Percentiles rank a stretch among this genome's conserved stretches.
Evolutionary conservation across 2,797 vertebrate genomes (phyloP).

Genomic region (Enteromius radiatus): DNA sequence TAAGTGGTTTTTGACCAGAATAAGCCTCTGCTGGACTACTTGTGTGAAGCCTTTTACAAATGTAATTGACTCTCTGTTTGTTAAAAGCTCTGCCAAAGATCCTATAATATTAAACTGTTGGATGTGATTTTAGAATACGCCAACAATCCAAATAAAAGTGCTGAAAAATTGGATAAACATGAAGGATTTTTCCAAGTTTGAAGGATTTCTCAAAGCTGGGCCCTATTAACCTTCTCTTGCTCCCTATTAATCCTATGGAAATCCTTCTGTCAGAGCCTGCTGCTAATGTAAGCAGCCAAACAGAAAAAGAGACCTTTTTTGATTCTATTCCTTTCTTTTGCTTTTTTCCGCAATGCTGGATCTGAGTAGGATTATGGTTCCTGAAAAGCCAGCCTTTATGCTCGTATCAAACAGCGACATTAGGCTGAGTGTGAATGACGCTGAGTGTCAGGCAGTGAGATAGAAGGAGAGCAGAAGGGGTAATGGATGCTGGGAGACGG

Average conservation of each 20-base stretch:
- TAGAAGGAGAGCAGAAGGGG: slow-evolving; percentile 39
- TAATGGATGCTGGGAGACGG: slow-evolving; percentile 52
- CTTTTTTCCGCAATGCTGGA: slow-evolving; percentile 35
- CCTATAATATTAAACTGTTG: neutral
- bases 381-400: slow-evolving; percentile 58
- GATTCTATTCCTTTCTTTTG: slow-evolving; percentile 53
- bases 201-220: slow-evolving; percentile 46
- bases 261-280: slow-evolving; percentile 48
- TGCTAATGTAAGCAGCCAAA: slow-evolving; percentile 54
- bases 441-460: slow-evolving; percentile 48
- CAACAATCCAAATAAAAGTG: neutral
- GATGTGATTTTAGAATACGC: neutral
- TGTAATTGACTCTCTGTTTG: neutral
- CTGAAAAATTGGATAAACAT: slow-evolving; percentile 44
- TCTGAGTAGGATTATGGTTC: slow-evolving; percentile 57
- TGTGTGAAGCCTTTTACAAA: slow-evolving; percentile 10
- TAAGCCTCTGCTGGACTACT: neutral
- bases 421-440: slow-evolving; percentile 51
- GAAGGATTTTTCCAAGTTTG: slow-evolving; percentile 15
- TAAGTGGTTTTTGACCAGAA: neutral
- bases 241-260: slow-evolving; percentile 50
- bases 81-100: neutral
- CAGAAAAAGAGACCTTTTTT: slow-evolving; percentile 49
- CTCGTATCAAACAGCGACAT: slow-evolving; percentile 53
- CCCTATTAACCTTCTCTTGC: slow-evolving; percentile 50